phyloP scores from a whole-genome alignment of 2,797 vertebrate genomes.

The Aphelocoma californica region DNA sequence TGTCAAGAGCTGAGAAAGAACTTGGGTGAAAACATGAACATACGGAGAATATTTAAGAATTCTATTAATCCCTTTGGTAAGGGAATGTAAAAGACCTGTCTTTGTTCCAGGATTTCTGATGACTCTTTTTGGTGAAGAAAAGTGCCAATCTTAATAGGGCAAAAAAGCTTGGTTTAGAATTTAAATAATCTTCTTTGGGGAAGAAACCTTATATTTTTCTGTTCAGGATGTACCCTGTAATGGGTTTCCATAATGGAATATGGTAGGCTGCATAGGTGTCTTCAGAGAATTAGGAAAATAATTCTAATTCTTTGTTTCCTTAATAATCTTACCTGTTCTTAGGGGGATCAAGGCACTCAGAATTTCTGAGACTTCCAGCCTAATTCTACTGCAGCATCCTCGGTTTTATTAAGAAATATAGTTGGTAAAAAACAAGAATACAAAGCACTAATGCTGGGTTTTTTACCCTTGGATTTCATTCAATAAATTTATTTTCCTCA shows the following conservation, averaged over 20 bases:
- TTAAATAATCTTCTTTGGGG: background rate
- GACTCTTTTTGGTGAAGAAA: background rate
- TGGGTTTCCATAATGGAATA: background rate
- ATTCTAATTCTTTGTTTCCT: background rate
- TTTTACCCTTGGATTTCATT: constrained; percentile 14
- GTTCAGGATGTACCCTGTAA: background rate
- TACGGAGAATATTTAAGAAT: background rate
- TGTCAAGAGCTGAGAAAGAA: background rate
- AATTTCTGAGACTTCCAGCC: background rate
- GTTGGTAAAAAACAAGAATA: background rate
- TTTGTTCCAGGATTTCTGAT: background rate
- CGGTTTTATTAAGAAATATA: background rate
- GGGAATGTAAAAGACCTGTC: background rate
- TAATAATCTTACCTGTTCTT: background rate
- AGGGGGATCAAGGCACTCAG: background rate
- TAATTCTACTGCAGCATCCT: background rate
- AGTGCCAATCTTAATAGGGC: rapidly evolving
- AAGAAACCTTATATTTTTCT: background rate
- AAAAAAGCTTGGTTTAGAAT: background rate
- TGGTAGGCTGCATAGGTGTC: background rate
- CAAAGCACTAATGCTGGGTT: background rate
- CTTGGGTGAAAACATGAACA: background rate
- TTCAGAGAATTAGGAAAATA: background rate
- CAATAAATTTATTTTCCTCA: constrained; percentile 41
- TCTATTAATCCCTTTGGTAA: background rate